Evolutionary conservation across 2,113 vertebrate genomes (phyloP).

Genomic region (Mobula birostris): DNA sequence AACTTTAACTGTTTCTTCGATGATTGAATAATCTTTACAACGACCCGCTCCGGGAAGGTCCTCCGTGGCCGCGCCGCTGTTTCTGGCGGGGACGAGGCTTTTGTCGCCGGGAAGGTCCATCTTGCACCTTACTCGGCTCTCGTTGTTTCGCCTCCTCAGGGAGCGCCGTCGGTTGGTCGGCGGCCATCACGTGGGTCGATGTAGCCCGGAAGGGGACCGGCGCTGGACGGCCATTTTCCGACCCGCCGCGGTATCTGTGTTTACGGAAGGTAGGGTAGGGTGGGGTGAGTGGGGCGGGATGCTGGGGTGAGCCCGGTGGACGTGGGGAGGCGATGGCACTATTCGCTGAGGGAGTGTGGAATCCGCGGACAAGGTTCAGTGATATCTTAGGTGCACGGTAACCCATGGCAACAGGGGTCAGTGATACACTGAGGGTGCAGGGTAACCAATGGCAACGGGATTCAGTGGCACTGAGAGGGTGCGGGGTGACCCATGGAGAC

Average conservation of each 20-base stretch:
- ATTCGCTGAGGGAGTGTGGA: not conserved
- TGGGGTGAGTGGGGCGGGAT: not conserved
- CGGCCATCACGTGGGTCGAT: not conserved
- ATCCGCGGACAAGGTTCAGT: not conserved
- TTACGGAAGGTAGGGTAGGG: not conserved
- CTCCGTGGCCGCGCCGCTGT: not conserved
- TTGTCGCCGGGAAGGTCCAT: accelerated
- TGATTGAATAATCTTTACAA: too few species aligned
- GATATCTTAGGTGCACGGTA: not conserved
- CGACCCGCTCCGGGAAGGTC: not conserved
- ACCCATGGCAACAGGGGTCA: not conserved
- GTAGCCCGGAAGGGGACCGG: conserved; percentile 22
- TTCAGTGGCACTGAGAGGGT: too few species aligned
- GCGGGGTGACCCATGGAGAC: too few species aligned
- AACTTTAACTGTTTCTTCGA: too few species aligned
- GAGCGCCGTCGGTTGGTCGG: not conserved
- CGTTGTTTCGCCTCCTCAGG: not conserved
- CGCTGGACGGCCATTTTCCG: conserved; percentile 4
- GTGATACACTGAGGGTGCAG: not conserved
- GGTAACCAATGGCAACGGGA: too few species aligned
- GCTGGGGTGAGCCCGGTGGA: not conserved
- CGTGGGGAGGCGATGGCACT: not conserved
- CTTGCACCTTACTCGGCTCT: not conserved
- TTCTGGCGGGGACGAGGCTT: not conserved
- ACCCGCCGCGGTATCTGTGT: not conserved